Conservation (phyloP, 2,888 invertebrate genomes). For the Yponomeuta malinellus region DNA sequence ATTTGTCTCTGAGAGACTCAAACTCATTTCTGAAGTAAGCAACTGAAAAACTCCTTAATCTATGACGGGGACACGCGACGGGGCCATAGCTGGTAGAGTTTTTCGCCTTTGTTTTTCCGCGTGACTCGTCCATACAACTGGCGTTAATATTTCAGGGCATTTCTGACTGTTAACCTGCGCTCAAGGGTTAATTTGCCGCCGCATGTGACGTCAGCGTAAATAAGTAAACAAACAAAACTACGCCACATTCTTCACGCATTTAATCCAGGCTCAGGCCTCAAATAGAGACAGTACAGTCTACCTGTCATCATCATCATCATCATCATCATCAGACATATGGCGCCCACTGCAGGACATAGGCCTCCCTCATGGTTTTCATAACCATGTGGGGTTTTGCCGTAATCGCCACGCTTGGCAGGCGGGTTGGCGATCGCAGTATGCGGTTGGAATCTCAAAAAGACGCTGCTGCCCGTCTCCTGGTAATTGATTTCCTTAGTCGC, state of each 20-base stretch:
- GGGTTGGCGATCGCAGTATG: too few species aligned
- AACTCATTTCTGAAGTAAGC: not conserved
- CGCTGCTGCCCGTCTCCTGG: too few species aligned
- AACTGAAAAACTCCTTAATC: slow-evolving; percentile 35
- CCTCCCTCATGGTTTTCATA: too few species aligned
- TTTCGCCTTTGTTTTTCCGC: slow-evolving; percentile 73
- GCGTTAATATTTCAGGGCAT: slow-evolving; percentile 71
- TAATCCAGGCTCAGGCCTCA: not conserved
- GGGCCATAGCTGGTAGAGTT: slow-evolving; percentile 67
- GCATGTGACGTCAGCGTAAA: slow-evolving; percentile 41
- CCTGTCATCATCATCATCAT: too few species aligned
- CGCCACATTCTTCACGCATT: slow-evolving; percentile 21
- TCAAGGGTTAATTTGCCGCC: slow-evolving; percentile 66
- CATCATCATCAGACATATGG: too few species aligned
- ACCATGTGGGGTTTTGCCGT: too few species aligned
- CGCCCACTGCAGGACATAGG: too few species aligned
- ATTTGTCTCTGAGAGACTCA: slow-evolving; percentile 4
- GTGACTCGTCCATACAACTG: slow-evolving; percentile 54
- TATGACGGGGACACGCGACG: slow-evolving; percentile 59
- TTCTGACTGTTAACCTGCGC: slow-evolving; percentile 39
- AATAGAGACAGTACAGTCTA: too few species aligned
- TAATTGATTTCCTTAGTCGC: too few species aligned
- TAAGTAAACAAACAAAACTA: slow-evolving; percentile 14
- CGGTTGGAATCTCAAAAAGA: too few species aligned
- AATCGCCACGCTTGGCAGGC: too few species aligned